Percentiles rank a stretch among this genome's conserved stretches.
These are phyloP conservation scores for Amaurobius ferox DNA, from an alignment of 2,888 invertebrate genomes.

Conservation along the genomic window DNA sequence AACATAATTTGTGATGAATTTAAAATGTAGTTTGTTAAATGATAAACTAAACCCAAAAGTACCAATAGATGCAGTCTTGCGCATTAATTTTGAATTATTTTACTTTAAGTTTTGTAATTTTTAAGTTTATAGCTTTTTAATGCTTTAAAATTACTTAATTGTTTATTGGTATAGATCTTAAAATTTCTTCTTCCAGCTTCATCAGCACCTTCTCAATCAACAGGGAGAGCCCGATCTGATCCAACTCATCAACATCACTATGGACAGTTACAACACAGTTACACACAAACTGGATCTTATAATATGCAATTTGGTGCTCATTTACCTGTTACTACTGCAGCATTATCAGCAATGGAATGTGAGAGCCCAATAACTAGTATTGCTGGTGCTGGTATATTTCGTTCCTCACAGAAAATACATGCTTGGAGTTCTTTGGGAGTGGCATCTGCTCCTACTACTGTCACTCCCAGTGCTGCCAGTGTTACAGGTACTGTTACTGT, in stretches of 20 bases:
- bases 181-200: slow-evolving; percentile 61
- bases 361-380: slow-evolving; percentile 81
- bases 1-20: too few species aligned
- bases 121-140: too few species aligned
- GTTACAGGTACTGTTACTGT: slow-evolving; percentile 64
- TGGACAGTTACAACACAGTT: slow-evolving; percentile 74
- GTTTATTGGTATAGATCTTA: too few species aligned
- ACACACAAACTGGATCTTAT: slow-evolving; percentile 74
- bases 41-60: too few species aligned
- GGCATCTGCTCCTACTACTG: slow-evolving; percentile 47
- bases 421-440: slow-evolving; percentile 68
- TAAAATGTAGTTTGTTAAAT: too few species aligned
- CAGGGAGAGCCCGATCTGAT: slow-evolving; percentile 76
- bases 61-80: too few species aligned
- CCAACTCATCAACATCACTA: slow-evolving; percentile 78
- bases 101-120: too few species aligned
- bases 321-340: slow-evolving; percentile 63
- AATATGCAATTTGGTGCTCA: slow-evolving; percentile 69
- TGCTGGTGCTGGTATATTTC: slow-evolving; percentile 68
- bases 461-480: slow-evolving; percentile 42
- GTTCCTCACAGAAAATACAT: slow-evolving; percentile 69
- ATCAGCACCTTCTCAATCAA: slow-evolving; percentile 70
- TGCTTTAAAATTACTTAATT: too few species aligned
- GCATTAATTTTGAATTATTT: too few species aligned
- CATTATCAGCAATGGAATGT: slow-evolving; percentile 85